Evolutionary conservation across 2,797 vertebrate species (phyloP), one percentile per base, ranked within the genome.

Genomic region (Pachyuromys duprasi): DNA sequence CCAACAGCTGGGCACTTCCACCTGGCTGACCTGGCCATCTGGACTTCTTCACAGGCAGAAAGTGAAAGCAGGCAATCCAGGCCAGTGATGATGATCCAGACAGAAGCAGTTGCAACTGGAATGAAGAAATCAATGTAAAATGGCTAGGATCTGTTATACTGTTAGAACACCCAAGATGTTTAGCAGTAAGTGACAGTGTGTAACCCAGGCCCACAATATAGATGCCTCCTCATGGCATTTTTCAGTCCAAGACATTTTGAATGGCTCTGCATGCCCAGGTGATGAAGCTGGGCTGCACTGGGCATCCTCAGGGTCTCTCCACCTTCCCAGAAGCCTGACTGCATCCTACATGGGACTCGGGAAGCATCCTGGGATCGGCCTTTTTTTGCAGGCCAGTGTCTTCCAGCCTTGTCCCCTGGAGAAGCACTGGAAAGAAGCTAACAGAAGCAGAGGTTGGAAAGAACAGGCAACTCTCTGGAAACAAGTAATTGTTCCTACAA

Each of bases 91-190:
- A 78, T 9, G 14, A 55, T 31, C 78, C 33, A 36, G 53, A 57
- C 4, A 1, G 11, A 57, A 60, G 33, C 18, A 24, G 8, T 12
- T 18, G 17, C 36, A 18, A 9, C 15, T 24, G 63, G 82, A 45
- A 20, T 11, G 45, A 49, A 82, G 7, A 31, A 18, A 67, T 6
- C 2, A 84, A 49, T 2, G 49, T 49, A 8, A 72, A 63, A 5
- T 33, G 4, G 22, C 31, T 1, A 0, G 33, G 1, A 17, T n/a
- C 22, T 36, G 11, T 24, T 33, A 22, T 8, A 26, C 22, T 8
- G 2, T 5, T 4, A 86, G 14, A 86, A 28, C n/a, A 26, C 22
- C 33, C 24, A 7, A 28, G 67, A 1, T 28, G 8, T 69, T 22
- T 55, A 17, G n/a, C 22, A 39, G 1, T 13, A 6, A 3, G 17